phyloP scores from a whole-genome alignment of 1,140 invertebrate genomes.

The Cherax quadricarinatus region DNA sequence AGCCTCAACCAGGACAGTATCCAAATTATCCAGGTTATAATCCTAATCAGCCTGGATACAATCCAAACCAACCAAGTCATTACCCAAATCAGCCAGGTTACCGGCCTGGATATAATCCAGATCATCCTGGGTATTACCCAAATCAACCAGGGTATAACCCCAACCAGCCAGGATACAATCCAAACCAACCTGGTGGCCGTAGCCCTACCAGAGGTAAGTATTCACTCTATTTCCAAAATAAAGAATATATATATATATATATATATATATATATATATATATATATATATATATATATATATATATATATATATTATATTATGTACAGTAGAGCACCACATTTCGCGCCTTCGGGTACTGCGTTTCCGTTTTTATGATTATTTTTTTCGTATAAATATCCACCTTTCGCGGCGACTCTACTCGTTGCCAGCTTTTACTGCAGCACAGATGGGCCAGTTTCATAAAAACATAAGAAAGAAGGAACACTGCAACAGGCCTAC shows the following conservation, averaged over 20 bases:
- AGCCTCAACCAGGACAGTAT: slow-evolving; percentile 54
- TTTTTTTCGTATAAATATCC: no score
- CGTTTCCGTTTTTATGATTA: no score
- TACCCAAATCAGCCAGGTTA: slow-evolving; percentile 70
- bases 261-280: slow-evolving; percentile 34
- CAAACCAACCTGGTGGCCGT: background rate
- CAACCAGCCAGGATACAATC: background rate
- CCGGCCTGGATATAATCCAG: slow-evolving; percentile 16
- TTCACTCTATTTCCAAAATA: no score
- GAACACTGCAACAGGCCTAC: no score
- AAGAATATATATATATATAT: slow-evolving; percentile 1
- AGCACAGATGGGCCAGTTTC: no score
- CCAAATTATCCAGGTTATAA: slow-evolving; percentile 50
- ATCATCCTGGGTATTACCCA: slow-evolving; percentile 43
- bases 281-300: slow-evolving; percentile 29
- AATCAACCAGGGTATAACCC: slow-evolving; percentile 7
- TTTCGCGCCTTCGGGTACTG: no score
- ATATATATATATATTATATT: no score
- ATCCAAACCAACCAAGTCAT: slow-evolving; percentile 70
- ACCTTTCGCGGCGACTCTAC: no score
- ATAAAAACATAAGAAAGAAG: no score
- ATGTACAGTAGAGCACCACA: no score
- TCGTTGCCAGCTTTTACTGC: no score
- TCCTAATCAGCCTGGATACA: slow-evolving; percentile 67
- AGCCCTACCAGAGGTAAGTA: slow-evolving; percentile 11